Conservation (phyloP, 2,888 invertebrate species). For the Eristalis arbustorum region DNA sequence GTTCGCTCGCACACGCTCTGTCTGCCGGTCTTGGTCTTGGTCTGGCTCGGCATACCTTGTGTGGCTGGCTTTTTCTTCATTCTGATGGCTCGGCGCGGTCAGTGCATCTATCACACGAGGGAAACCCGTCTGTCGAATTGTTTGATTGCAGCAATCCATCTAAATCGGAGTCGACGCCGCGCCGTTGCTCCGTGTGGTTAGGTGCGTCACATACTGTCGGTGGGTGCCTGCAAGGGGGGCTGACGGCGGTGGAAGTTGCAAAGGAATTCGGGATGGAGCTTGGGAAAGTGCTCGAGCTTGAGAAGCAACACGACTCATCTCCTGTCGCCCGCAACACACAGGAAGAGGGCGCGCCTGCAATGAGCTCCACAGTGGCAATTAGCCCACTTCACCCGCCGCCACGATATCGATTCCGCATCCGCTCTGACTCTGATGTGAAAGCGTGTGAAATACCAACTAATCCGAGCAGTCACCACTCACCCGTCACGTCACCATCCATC, state of each 20-base stretch:
- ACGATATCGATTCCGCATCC: background rate
- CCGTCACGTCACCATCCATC: background rate
- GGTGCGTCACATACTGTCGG: conserved; percentile 53
- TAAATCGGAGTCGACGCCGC: conserved; percentile 61
- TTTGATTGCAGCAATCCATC: conserved; percentile 69
- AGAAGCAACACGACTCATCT: too few species aligned
- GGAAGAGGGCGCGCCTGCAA: too few species aligned
- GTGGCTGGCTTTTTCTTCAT: conserved; percentile 15
- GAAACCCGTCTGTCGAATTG: conserved; percentile 69
- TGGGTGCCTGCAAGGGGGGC: background rate
- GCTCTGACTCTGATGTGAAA: background rate
- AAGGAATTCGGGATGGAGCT: too few species aligned
- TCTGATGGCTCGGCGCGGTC: conserved; percentile 30
- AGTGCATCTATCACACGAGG: conserved; percentile 56
- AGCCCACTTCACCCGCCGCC: too few species aligned
- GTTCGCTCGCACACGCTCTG: too few species aligned
- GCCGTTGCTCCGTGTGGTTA: background rate
- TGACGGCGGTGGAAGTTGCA: too few species aligned
- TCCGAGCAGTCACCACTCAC: background rate
- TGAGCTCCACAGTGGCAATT: too few species aligned
- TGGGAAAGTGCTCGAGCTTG: too few species aligned
- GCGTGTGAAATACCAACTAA: background rate
- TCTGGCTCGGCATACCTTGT: conserved; percentile 21
- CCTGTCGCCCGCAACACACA: too few species aligned
- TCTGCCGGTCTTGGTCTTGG: too few species aligned